Evolutionary conservation across 1,140 invertebrate genomes (phyloP).

Genomic region (Drosophila lacteicornis): DNA sequence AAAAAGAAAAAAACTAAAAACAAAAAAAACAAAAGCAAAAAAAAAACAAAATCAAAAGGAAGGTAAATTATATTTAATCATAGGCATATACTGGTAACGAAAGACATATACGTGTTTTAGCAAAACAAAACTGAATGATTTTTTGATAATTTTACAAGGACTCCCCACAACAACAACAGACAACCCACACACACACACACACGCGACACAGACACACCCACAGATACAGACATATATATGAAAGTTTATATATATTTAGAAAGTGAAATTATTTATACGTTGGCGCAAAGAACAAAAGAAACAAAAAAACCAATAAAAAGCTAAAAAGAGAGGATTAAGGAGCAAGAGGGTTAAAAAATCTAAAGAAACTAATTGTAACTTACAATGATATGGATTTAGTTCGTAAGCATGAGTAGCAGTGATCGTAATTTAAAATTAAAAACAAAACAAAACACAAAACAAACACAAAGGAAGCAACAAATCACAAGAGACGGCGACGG

Average conservation of each 20-base stretch:
- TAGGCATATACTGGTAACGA: constrained; percentile 53
- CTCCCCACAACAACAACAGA: constrained; percentile 25
- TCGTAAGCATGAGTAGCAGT: constrained; percentile 78
- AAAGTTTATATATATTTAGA: constrained; percentile 83
- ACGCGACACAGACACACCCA: constrained; percentile 41
- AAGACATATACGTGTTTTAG: constrained; percentile 67
- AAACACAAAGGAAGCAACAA: constrained; percentile 21
- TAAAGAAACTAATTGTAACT: constrained; percentile 65
- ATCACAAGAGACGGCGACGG: constrained; percentile 32
- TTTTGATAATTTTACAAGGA: constrained; percentile 83
- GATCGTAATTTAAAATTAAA: constrained; percentile 82
- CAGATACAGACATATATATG: constrained; percentile 57
- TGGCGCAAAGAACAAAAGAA: constrained; percentile 67
- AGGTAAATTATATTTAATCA: constrained; percentile 57
- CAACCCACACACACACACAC: constrained; percentile 18
- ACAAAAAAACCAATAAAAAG: constrained; percentile 29
- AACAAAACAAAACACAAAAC: constrained; percentile 33
- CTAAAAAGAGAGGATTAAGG: constrained; percentile 2
- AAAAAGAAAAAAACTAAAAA: constrained; percentile 21
- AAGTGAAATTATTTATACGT: constrained; percentile 80
- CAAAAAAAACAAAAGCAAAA: constrained; percentile 3
- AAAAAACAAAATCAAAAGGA: constrained; percentile 45
- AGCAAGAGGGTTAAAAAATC: constrained; percentile 45
- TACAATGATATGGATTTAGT: constrained; percentile 77
- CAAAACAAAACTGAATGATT: constrained; percentile 76